These are phyloP conservation scores for Drosophila sechellia DNA, from an alignment of 1,140 invertebrate genomes.

Conservation along the genomic window DNA sequence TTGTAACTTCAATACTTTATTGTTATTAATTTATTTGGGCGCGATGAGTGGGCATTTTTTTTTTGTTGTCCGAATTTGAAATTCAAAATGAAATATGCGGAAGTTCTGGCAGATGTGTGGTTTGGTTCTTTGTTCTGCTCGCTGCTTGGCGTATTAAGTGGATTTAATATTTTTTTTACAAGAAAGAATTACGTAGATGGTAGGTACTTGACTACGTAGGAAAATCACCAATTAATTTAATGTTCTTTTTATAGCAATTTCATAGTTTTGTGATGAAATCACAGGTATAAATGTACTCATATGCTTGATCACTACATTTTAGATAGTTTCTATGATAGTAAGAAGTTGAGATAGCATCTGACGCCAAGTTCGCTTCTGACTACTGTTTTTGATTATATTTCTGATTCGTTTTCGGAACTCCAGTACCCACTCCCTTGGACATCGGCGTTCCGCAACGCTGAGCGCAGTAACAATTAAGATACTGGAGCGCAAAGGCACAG, in stretches of 20 bases:
- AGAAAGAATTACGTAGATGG: background rate
- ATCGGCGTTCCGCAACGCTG: constrained; percentile 62
- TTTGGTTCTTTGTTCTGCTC: background rate
- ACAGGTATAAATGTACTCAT: no score
- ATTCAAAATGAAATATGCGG: constrained; percentile 47
- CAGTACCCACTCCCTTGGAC: background rate
- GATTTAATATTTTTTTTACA: background rate
- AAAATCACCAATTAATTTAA: no score
- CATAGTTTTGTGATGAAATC: no score
- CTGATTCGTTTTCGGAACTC: constrained; percentile 27
- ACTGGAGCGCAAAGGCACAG: constrained; percentile 49
- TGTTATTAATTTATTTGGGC: constrained; percentile 21
- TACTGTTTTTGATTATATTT: constrained; percentile 14
- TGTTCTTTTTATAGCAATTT: no score
- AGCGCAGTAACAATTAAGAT: constrained; percentile 63
- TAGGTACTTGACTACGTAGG: no score
- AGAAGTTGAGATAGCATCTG: no score
- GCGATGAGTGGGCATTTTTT: constrained; percentile 37
- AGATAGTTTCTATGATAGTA: no score
- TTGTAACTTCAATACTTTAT: constrained; percentile 25
- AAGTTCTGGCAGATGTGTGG: constrained; percentile 25
- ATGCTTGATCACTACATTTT: no score
- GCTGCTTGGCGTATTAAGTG: background rate
- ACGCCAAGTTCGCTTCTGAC: background rate
- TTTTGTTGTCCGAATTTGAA: constrained; percentile 20